Percentiles rank a stretch among this genome's conserved stretches.
phyloP scores from a whole-genome alignment of 2,113 vertebrate genomes.

The Pipa parva region DNA sequence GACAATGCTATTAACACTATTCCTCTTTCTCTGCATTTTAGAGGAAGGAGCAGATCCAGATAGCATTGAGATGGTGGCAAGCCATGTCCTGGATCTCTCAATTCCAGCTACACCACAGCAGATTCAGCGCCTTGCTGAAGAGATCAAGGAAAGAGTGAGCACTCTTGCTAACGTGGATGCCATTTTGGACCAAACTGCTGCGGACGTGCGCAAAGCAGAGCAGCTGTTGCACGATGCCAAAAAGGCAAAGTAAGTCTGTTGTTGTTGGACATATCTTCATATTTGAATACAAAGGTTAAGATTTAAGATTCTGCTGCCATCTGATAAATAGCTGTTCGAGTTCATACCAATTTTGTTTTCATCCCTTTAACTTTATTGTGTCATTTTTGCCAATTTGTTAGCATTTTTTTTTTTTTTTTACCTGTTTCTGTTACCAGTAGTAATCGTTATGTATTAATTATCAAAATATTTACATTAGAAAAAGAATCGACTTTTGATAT shows the following conservation, averaged over 20 bases:
- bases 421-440: too few species aligned
- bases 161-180: slow-evolving; percentile 87
- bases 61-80: slow-evolving; percentile 88
- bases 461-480: too few species aligned
- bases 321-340: too few species aligned
- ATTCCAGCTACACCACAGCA: slow-evolving; percentile 87
- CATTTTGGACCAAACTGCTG: slow-evolving; percentile 81
- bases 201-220: slow-evolving; percentile 77
- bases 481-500: too few species aligned
- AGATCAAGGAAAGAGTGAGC: slow-evolving; percentile 83
- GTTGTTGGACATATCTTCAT: background rate
- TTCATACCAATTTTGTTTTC: too few species aligned
- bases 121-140: slow-evolving; percentile 80
- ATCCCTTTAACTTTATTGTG: too few species aligned
- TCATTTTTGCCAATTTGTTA: too few species aligned
- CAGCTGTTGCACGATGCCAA: slow-evolving; percentile 81
- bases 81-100: slow-evolving; percentile 83
- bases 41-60: slow-evolving; percentile 94
- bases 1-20: background rate
- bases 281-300: too few species aligned
- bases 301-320: too few species aligned
- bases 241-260: slow-evolving; percentile 70
- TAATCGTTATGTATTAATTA: too few species aligned
- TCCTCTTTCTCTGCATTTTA: slow-evolving; percentile 47
- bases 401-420: too few species aligned